Percentiles rank a stretch among this genome's conserved stretches.
These are phyloP conservation scores for Zaprionus inermis DNA, from an alignment of 1,140 invertebrate species.

Conservation along the genomic window DNA sequence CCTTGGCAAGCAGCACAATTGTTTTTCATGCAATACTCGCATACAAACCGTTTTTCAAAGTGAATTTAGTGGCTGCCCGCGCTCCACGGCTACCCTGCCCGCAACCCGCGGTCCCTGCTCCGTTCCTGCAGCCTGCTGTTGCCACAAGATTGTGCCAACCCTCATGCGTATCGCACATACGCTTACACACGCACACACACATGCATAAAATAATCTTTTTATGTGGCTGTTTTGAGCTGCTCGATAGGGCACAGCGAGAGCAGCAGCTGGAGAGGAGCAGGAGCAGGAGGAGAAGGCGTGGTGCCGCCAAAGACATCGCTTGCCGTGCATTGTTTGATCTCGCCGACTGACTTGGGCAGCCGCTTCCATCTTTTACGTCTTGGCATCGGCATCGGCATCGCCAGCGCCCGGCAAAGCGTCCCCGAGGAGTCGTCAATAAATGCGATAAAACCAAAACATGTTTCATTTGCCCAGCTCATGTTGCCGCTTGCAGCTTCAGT, in stretches of 20 bases:
- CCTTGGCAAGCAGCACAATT: slow-evolving; percentile 24
- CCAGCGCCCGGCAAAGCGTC: slow-evolving; percentile 63
- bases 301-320: slow-evolving; percentile 21
- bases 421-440: slow-evolving; percentile 79
- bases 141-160: slow-evolving; percentile 4
- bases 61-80: slow-evolving; percentile 61
- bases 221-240: slow-evolving; percentile 77
- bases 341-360: slow-evolving; percentile 11
- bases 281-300: background rate
- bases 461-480: slow-evolving; percentile 59
- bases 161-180: slow-evolving; percentile 22
- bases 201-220: slow-evolving; percentile 77
- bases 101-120: background rate
- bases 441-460: slow-evolving; percentile 81
- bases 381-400: too few relatives aligned
- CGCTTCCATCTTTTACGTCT: too few relatives aligned
- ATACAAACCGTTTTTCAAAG: slow-evolving; percentile 67
- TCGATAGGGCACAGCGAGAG: slow-evolving; percentile 69
- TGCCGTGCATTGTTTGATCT: slow-evolving; percentile 72
- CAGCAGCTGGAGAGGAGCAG: background rate
- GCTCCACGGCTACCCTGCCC: background rate
- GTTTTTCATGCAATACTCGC: slow-evolving; percentile 38
- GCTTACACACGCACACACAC: slow-evolving; percentile 35
- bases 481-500: background rate
- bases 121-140: slow-evolving; percentile 1